Base-by-base conservation (phyloP, 2,888 invertebrate genomes). In the Trypoxylon attenuatum region DNA sequence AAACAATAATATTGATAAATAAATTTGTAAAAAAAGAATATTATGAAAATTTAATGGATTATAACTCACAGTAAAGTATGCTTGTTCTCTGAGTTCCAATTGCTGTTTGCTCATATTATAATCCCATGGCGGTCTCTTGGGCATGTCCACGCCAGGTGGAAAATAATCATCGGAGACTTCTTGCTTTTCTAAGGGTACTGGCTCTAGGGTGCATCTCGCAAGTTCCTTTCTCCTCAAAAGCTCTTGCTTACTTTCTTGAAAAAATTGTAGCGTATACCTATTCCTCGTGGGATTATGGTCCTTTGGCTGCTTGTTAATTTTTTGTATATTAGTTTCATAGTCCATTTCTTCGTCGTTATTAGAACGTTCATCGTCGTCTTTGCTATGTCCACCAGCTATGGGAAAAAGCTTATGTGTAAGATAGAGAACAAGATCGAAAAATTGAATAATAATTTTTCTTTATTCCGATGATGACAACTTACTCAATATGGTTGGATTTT, bases 71-170 rank as follows among this genome's bases (percentile, higher is more conserved):
- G 90, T 90, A 83, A 97, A 97, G 88, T 96, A 96, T 81, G 90
- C 91, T 80, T 95, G 92, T 82, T 98, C 97, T 80, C 90, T 92
- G 1, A 90, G 90, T 68, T 97, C 94, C 5, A 98, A 85, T 57
- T 92, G 89, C 4, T 92, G 91, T 39, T 92, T 92, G 0, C 90
- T 89, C 90, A 94, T 92, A n/a, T 87, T 89, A 80, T 92, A 93
- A 79, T 92, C 91, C 98, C 98, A 98, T 0, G 91, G 88, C 0
- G 97, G 98, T 60, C 98, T 88, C 76, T 92, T 93, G 0, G 98
- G 98, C 86, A 96, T 94, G 69, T 93, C 91, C 39, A 94, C 87
- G 3, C 90, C 92, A 0, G 88, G 79, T 0, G 92, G 91, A 82
- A 94, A 96, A 86, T 90, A 94, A 41, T 91, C 89, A 10, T 90